These are phyloP conservation scores for Megamerina dolium DNA, from an alignment of 2,888 invertebrate species.

Conservation along the genomic window DNA sequence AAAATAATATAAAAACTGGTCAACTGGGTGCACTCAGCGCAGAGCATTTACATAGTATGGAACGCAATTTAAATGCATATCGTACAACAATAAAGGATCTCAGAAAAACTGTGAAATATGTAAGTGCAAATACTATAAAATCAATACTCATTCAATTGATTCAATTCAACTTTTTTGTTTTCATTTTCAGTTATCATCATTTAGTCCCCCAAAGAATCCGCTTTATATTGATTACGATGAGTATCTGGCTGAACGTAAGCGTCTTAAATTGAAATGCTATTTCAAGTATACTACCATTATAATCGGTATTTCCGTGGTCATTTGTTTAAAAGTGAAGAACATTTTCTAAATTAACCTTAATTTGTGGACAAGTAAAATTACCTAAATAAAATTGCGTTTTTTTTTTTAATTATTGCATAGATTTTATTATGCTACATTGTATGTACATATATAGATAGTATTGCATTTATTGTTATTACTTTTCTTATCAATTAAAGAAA, in stretches of 20 bases:
- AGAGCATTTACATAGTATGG: constrained; percentile 24
- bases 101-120: constrained; percentile 41
- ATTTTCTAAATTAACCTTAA: constrained; percentile 28
- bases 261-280: constrained; percentile 31
- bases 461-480: too few species aligned
- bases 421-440: too few species aligned
- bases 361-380: too few species aligned
- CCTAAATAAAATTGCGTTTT: too few species aligned
- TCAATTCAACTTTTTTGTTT: constrained; percentile 2
- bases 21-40: constrained; percentile 29
- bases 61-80: constrained; percentile 31
- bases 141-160: not conserved
- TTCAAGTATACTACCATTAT: constrained; percentile 42
- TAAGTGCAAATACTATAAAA: constrained; percentile 21
- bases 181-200: constrained; percentile 35
- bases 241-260: constrained; percentile 35
- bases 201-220: constrained; percentile 39
- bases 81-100: constrained; percentile 32
- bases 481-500: too few species aligned
- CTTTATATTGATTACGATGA: constrained; percentile 43
- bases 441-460: too few species aligned
- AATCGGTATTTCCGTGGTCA: constrained; percentile 39
- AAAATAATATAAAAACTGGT: constrained; percentile 23
- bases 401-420: too few species aligned
- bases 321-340: constrained; percentile 39